Conservation (phyloP, 2,797 vertebrate species). For the Oryzias sinensis region DNA sequence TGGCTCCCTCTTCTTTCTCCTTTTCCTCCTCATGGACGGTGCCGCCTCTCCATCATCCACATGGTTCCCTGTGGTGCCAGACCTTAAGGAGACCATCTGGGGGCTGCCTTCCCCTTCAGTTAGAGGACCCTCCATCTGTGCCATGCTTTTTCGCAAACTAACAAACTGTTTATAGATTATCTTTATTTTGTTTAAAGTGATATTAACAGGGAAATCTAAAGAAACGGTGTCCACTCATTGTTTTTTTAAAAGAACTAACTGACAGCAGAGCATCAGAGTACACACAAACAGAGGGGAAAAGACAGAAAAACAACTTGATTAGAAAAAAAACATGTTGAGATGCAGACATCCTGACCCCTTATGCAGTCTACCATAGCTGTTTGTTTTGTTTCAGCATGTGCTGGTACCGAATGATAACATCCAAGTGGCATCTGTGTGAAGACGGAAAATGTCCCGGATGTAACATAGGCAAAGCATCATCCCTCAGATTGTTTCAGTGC, state of each 20-base stretch:
- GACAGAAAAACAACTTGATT: neutral
- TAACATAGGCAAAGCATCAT: conserved; percentile 37
- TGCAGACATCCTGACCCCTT: conserved; percentile 43
- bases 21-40: conserved; percentile 85
- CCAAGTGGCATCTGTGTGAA: neutral
- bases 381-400: conserved; percentile 1
- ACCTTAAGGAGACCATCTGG: conserved; percentile 77
- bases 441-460: neutral
- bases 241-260: conserved; percentile 4
- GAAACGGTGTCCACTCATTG: conserved; percentile 19
- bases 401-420: conserved; percentile 8
- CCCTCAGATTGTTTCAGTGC: conserved; percentile 5
- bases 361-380: neutral
- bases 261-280: conserved; percentile 6
- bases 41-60: conserved; percentile 77
- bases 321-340: conserved; percentile 10
- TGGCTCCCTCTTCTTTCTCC: conserved; percentile 89
- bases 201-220: conserved; percentile 10
- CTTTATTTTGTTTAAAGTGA: conserved; percentile 1
- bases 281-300: neutral
- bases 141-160: conserved; percentile 57
- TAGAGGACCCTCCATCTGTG: conserved; percentile 72
- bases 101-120: conserved; percentile 82
- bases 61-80: conserved; percentile 72
- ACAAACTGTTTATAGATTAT: conserved; percentile 3